Conservation (phyloP, 2,113 vertebrate genomes). For the Hemiprocne comata region DNA sequence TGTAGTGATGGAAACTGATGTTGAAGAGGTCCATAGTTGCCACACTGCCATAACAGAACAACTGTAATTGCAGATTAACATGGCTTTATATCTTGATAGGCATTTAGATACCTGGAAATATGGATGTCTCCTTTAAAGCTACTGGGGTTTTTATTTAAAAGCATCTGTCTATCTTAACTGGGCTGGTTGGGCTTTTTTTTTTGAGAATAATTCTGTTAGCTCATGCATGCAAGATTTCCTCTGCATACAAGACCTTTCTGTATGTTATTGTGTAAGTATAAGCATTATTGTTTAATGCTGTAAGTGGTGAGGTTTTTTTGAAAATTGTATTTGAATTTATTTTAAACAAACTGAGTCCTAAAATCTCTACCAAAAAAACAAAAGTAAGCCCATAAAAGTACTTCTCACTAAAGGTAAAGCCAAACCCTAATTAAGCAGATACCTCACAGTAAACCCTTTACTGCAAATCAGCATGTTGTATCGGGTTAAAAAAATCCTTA, state of each 20-base stretch:
- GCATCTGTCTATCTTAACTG: background rate
- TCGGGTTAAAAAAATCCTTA: slow-evolving; percentile 18
- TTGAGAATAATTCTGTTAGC: background rate
- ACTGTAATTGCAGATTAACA: slow-evolving; percentile 19
- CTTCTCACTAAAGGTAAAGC: background rate
- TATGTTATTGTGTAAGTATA: background rate
- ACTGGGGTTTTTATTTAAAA: no score
- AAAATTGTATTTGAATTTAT: background rate
- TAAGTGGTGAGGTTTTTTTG: background rate
- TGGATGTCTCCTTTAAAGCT: background rate
- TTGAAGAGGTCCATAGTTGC: background rate
- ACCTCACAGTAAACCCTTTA: background rate
- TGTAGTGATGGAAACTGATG: background rate
- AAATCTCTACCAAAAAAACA: background rate
- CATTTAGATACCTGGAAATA: background rate
- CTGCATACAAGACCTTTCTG: background rate
- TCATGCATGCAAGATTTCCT: background rate
- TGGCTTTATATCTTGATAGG: background rate
- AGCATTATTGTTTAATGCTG: background rate
- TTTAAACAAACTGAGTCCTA: background rate
- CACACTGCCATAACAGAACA: background rate
- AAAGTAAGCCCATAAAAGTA: background rate
- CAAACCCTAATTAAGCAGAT: background rate
- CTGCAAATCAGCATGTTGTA: background rate
- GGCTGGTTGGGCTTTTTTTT: background rate